Conservation (phyloP, 64 coral and sea anemone genomes). For the Montipora foliosa region DNA sequence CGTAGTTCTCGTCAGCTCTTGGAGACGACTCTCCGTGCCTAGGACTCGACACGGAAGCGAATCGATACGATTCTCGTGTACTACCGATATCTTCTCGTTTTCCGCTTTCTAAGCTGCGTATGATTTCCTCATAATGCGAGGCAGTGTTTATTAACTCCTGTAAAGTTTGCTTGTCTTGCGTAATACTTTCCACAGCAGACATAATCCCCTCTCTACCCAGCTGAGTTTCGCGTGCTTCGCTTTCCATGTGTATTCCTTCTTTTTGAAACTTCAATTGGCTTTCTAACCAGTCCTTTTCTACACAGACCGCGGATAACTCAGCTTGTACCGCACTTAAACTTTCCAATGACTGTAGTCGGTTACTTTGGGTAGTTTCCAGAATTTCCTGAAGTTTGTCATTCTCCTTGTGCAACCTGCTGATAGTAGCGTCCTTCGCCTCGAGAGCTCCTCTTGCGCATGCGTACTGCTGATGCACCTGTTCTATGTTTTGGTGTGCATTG, state of each 20-base stretch:
- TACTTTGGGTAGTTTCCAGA: conserved; percentile 69
- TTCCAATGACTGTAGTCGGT: conserved; percentile 70
- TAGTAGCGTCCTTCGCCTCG: conserved; percentile 90
- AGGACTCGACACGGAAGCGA: neutral
- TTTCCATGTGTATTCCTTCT: neutral
- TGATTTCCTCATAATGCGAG: conserved; percentile 84
- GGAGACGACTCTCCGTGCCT: neutral
- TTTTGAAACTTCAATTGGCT: conserved; percentile 63
- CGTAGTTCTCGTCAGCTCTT: conserved; percentile 32
- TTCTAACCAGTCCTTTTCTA: conserved; percentile 84
- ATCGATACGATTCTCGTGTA: conserved; percentile 30
- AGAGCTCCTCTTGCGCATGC: conserved; percentile 78
- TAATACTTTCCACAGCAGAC: conserved; percentile 77
- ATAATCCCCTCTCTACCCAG: conserved; percentile 55
- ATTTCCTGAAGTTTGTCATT: conserved; percentile 70
- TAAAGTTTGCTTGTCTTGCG: conserved; percentile 73
- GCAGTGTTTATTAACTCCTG: conserved; percentile 86
- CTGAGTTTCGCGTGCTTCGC: neutral
- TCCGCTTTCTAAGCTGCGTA: conserved; percentile 68
- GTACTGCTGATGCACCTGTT: conserved; percentile 92
- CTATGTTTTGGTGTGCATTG: conserved; percentile 68
- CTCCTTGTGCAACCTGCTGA: conserved; percentile 77
- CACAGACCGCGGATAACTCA: conserved; percentile 64
- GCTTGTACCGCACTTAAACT: conserved; percentile 70
- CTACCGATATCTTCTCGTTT: neutral